Base-by-base conservation (phyloP, 2,888 invertebrate species). In the Agonopterix arenella region DNA sequence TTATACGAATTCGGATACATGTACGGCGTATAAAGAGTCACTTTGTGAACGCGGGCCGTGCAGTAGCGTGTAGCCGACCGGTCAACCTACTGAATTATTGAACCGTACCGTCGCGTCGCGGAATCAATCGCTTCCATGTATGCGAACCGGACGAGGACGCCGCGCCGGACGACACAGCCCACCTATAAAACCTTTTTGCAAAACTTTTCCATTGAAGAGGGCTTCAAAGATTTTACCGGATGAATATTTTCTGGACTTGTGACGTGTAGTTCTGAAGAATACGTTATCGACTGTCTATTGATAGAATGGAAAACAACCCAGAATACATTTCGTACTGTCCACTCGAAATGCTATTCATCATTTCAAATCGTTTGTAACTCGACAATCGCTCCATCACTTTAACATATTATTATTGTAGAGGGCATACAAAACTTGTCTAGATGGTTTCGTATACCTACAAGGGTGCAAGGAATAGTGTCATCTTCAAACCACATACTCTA, bases 41-140 rank as follows among this genome's bases (percentile, higher is more conserved):
- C 28, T 28, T 40, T 40, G 40, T 40, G 40, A 40, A 28, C 5
- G 40, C 40, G 9, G 40, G 3, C n/a, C 40, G 40, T 40, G 40
- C 40, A 10, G 46, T 46, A 13, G 13, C 36, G 46, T 46, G 18
- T 11, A 43, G 16, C 50, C 48, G 49, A 47, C 51, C 62, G 60
- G 64, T 64, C 68, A 66, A 64, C 66, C 70, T 63, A 52, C 64
- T 83, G 69, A 79, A 80, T 79, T 80, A 83, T 80, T 79, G 66
- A 78, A 67, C 60, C 62, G 13, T 11, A 44, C 46, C 62, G 59
- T 61, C 57, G 60, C 62, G 59, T 61, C 57, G 60, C 57, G 60
- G 68, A 76, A 79, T 79, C 78, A 78, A 75, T 76, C 71, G 68
- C 52, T 48, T 51, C 55, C 52, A 56, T 60, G 55, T 59, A 61